A percentile compares a stretch with the other conserved stretches of the same genome.
Evolutionary conservation across 1,140 invertebrate genomes (phyloP).

Genomic region (Nebria ingens): DNA sequence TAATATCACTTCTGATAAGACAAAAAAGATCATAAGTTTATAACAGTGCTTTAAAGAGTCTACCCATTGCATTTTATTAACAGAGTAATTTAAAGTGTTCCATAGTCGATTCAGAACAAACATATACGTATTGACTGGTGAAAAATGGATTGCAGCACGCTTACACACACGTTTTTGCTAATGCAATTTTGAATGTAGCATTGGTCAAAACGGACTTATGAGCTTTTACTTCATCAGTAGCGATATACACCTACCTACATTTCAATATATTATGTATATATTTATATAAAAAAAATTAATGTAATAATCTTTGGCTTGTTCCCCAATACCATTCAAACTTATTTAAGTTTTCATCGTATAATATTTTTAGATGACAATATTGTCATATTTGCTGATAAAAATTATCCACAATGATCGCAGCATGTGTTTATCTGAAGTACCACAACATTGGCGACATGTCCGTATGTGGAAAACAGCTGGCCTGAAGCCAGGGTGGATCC

Average conservation of each 20-base stretch:
- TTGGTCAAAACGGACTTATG: too few species aligned
- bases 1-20: constrained; percentile 10
- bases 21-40: too few species aligned
- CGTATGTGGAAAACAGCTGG: constrained; percentile 20
- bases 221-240: too few species aligned
- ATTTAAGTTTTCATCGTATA: constrained; percentile 13
- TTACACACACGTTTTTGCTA: too few species aligned
- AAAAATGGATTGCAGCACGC: too few species aligned
- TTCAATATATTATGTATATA: constrained; percentile 16
- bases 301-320: constrained; percentile 55
- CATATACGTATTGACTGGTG: too few species aligned
- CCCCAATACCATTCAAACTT: constrained; percentile 36
- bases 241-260: too few species aligned
- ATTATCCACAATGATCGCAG: constrained; percentile 16
- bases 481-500: constrained; percentile 27
- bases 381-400: constrained; percentile 17
- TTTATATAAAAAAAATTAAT: constrained; percentile 41
- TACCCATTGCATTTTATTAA: too few species aligned
- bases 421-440: constrained; percentile 28
- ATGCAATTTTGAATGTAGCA: too few species aligned
- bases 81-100: too few species aligned
- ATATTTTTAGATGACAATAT: constrained; percentile 12
- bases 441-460: constrained; percentile 23
- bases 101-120: too few species aligned
- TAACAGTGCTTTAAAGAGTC: too few species aligned